Percentiles rank a stretch among this genome's conserved stretches.
Evolutionary conservation across 2,113 vertebrate species (phyloP).

Genomic region (Xiphophorus maculatus): DNA sequence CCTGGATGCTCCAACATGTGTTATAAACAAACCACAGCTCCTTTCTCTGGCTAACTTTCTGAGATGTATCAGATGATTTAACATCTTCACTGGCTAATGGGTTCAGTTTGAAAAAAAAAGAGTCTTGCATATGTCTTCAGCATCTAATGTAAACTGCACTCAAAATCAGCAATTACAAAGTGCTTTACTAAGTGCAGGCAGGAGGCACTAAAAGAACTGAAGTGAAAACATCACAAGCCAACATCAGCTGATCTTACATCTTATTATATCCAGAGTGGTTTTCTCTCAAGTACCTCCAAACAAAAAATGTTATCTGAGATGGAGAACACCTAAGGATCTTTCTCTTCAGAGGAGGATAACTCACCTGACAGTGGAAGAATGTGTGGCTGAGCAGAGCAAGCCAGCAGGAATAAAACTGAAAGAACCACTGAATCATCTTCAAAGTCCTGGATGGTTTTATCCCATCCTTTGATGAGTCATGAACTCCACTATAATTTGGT

Average conservation of each 20-base stretch:
- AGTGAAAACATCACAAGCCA: slow-evolving; percentile 7
- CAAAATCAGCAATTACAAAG: slow-evolving; percentile 2
- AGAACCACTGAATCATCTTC: background rate
- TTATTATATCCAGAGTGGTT: background rate
- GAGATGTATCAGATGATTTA: background rate
- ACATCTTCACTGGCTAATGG: slow-evolving; percentile 1
- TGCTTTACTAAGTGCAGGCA: slow-evolving; percentile 7
- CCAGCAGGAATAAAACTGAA: background rate
- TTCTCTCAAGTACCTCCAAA: slow-evolving; percentile 7
- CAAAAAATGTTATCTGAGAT: slow-evolving; percentile 1
- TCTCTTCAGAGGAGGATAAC: background rate
- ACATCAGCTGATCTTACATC: background rate
- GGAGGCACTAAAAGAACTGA: slow-evolving; percentile 1
- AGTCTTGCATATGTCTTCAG: background rate
- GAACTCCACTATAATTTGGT: background rate
- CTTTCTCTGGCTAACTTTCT: background rate
- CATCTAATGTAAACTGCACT: background rate
- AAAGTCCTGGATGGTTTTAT: background rate
- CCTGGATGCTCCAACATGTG: background rate
- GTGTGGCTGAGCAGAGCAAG: background rate
- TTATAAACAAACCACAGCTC: background rate
- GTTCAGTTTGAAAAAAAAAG: slow-evolving; percentile 2
- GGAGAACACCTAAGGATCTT: background rate
- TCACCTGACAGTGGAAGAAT: background rate
- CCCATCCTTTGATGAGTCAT: background rate